These are phyloP conservation scores for Pilophorus perplexus DNA, from an alignment of 2,888 invertebrate species.

Conservation along the genomic window DNA sequence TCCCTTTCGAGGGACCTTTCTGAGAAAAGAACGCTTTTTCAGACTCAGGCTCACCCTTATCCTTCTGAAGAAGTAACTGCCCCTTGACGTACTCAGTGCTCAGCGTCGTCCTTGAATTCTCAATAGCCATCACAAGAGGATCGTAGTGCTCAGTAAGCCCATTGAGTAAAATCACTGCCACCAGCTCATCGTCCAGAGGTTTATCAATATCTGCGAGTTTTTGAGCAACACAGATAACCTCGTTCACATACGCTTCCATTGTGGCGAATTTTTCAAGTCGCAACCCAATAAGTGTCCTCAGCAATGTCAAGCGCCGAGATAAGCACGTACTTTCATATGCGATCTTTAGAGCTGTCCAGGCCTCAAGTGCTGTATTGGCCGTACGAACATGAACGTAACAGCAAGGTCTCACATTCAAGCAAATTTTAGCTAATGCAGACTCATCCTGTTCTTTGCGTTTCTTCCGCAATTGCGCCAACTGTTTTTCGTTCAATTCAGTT, in stretches of 20 bases:
- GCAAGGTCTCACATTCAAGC: too few species aligned
- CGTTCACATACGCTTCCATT: constrained; percentile 17
- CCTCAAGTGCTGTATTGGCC: not conserved
- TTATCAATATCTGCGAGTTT: constrained; percentile 7
- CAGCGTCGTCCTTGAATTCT: constrained; percentile 4
- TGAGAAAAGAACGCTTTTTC: constrained; percentile 10
- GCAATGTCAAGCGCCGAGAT: not conserved
- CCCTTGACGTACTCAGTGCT: constrained; percentile 8
- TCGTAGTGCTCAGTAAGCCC: constrained; percentile 19
- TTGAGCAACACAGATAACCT: constrained; percentile 9
- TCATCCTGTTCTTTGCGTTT: too few species aligned
- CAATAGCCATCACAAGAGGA: constrained; percentile 27
- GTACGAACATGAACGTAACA: not conserved
- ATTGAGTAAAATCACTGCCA: constrained; percentile 5
- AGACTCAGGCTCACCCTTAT: not conserved
- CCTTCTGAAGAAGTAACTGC: constrained; percentile 4
- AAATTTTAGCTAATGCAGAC: too few species aligned
- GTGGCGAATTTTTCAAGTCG: not conserved
- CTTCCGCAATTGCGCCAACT: too few species aligned
- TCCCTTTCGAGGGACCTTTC: not conserved
- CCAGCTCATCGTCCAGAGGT: constrained; percentile 15
- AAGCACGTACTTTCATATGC: constrained; percentile 1
- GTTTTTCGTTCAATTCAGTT: too few species aligned
- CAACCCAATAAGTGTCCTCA: not conserved
- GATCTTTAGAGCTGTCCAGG: not conserved